Base-by-base conservation (phyloP, 1,140 invertebrate species). In the Camponotus floridanus region DNA sequence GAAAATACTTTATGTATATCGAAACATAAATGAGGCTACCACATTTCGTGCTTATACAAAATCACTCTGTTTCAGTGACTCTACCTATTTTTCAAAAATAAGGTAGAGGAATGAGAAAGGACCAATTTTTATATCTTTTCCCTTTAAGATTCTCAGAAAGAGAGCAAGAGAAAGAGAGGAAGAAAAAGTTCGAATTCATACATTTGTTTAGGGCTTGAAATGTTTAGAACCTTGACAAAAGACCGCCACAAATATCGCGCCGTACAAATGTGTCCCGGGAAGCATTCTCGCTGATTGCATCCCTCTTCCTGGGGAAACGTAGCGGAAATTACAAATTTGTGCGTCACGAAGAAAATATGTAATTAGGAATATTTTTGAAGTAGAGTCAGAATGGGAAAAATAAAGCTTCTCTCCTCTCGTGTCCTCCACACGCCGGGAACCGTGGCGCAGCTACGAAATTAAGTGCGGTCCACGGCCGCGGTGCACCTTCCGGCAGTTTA, bases 401-500 rank as follows among this genome's bases (percentile, higher is more conserved):
- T 55, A 76, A 68, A 78, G 36, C 39, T 42, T 7, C 31, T 57
- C 26, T 48, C 57, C 87, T 21, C 42, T 88, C 39, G 62, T 57
- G 11, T 11, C 36, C 11, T 39, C 36, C 45, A 39, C 45, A 45
- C 31, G 33, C 42, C 42, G 21, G 26, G 59, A 45, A 36, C 67
- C 42, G 31, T 61, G 59, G 59, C 61, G 67, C 36, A 51, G n/a
- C 59, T 62, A 87, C 51, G 76, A 87, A 76, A 85, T 88, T 88
- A 88, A 88, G 86, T 73, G 68, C 42, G 65, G 57, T 85, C 86
- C 80, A 70, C 42, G 57, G 61, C 36, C 33, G 61, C 55, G 61
- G 42, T 26, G 62, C 78, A 87, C 74, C 87, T 87, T 85, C 86
- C 80, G 87, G 86, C 86, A 78, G 11, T 88, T 87, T 70, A 86